Evolutionary conservation across 1,140 invertebrate genomes (phyloP).

Genomic region (Bombus turneri): DNA sequence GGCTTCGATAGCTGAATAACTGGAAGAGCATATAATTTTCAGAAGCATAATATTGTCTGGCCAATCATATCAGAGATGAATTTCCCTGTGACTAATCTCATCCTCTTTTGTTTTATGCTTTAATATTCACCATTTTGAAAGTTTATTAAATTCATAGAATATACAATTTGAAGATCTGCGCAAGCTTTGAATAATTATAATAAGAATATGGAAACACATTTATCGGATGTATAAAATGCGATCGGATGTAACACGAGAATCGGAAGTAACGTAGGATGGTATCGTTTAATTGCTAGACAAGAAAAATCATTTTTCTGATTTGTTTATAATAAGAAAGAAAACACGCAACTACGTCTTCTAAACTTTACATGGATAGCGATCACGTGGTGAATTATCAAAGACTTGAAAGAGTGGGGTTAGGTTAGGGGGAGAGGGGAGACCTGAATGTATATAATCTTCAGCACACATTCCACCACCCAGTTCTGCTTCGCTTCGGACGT

Average conservation of each 20-base stretch:
- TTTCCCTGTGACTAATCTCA: not conserved
- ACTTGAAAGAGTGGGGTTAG: not conserved
- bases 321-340: slow-evolving; percentile 25
- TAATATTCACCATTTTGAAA: not conserved
- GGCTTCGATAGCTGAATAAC: slow-evolving; percentile 32
- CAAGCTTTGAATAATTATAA: not conserved
- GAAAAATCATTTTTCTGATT: not conserved
- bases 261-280: not conserved
- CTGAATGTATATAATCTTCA: slow-evolving; percentile 65
- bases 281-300: not conserved
- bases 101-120: not conserved
- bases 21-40: slow-evolving; percentile 33
- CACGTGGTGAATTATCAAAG: slow-evolving; percentile 56
- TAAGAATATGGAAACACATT: not conserved
- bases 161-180: fast-evolving
- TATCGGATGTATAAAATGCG: not conserved
- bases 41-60: not conserved
- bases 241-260: not conserved
- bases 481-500: slow-evolving; percentile 75
- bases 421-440: not conserved
- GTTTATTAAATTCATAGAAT: too few species aligned
- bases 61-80: slow-evolving; percentile 39
- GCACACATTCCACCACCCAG: slow-evolving; percentile 63
- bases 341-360: slow-evolving; percentile 17
- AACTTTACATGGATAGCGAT: slow-evolving; percentile 42